These are phyloP conservation scores for Brachyalestes nurse DNA, from an alignment of 2,797 vertebrate species.

Conservation along the genomic window DNA sequence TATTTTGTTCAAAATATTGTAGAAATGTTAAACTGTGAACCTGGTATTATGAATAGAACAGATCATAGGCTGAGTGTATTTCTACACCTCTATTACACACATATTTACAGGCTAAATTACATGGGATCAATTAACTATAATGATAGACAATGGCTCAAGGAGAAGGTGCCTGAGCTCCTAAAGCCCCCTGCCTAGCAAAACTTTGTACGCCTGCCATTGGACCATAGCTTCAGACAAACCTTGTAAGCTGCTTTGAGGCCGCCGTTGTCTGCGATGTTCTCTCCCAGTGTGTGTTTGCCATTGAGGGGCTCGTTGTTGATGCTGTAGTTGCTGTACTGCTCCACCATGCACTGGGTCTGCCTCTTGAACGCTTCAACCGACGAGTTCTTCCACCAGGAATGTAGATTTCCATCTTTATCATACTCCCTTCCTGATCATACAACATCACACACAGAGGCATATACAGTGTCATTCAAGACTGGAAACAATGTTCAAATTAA, in stretches of 20 bases:
- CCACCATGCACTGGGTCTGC: slow-evolving; percentile 93
- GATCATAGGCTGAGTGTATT: too few relatives aligned
- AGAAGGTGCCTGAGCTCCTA: too few relatives aligned
- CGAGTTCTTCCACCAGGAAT: slow-evolving; percentile 97
- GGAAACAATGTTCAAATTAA: neutral
- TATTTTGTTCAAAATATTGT: too few relatives aligned
- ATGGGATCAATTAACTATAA: too few relatives aligned
- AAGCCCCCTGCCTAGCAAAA: too few relatives aligned
- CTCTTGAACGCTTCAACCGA: slow-evolving; percentile 95
- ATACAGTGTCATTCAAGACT: neutral
- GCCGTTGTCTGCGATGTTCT: slow-evolving; percentile 97
- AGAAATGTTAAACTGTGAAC: too few relatives aligned
- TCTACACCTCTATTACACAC: too few relatives aligned
- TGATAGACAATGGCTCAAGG: too few relatives aligned
- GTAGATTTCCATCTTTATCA: slow-evolving; percentile 94
- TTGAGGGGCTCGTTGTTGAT: slow-evolving; percentile 90
- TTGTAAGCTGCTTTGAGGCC: slow-evolving; percentile 95
- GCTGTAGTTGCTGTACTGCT: slow-evolving; percentile 92
- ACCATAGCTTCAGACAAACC: slow-evolving; percentile 68
- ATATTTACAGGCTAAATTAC: too few relatives aligned
- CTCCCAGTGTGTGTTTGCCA: slow-evolving; percentile 91
- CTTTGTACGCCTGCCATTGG: too few relatives aligned
- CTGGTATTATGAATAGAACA: too few relatives aligned
- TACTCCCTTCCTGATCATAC: slow-evolving; percentile 89
- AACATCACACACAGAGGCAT: neutral